Evolutionary conservation across 2,888 invertebrate genomes (phyloP).

Genomic region (Eucriotettix oculatus): DNA sequence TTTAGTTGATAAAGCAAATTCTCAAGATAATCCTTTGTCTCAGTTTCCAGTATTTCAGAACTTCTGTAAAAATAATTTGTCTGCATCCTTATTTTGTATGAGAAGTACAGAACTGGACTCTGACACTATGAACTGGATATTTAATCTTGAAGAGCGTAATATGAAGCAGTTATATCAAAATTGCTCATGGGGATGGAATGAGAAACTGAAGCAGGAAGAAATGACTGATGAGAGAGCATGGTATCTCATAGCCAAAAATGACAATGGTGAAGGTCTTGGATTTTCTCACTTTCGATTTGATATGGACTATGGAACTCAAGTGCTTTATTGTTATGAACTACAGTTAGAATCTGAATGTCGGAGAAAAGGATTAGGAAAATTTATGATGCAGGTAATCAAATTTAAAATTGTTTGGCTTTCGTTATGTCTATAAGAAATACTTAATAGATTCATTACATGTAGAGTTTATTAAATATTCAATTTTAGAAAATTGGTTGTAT

Average conservation of each 20-base stretch:
- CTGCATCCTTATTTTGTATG: constrained; percentile 41
- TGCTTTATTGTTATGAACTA: constrained; percentile 75
- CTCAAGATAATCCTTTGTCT: constrained; percentile 36
- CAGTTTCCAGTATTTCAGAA: constrained; percentile 42
- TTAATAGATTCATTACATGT: too few species aligned
- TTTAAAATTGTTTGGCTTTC: too few species aligned
- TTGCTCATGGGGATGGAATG: constrained; percentile 72
- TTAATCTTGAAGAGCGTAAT: constrained; percentile 58
- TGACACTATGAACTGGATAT: constrained; percentile 46
- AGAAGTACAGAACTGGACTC: constrained; percentile 38
- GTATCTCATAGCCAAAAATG: constrained; percentile 16
- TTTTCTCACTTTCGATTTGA: constrained; percentile 75
- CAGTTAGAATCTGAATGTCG: constrained; percentile 56
- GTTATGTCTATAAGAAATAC: too few species aligned
- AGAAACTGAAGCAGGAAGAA: constrained; percentile 52
- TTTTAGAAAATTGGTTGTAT: too few species aligned
- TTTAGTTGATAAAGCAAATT: constrained; percentile 42
- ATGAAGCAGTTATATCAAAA: constrained; percentile 61
- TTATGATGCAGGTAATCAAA: constrained; percentile 46
- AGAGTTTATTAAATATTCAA: too few species aligned
- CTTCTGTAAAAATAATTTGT: constrained; percentile 41
- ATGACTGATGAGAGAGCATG: constrained; percentile 55
- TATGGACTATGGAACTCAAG: constrained; percentile 58
- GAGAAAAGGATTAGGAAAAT: constrained; percentile 67
- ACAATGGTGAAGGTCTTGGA: constrained; percentile 30